Percentiles rank a stretch among this genome's conserved stretches.
These are phyloP conservation scores for Incurvaria masculella DNA, from an alignment of 2,888 invertebrate genomes.

Conservation along the genomic window DNA sequence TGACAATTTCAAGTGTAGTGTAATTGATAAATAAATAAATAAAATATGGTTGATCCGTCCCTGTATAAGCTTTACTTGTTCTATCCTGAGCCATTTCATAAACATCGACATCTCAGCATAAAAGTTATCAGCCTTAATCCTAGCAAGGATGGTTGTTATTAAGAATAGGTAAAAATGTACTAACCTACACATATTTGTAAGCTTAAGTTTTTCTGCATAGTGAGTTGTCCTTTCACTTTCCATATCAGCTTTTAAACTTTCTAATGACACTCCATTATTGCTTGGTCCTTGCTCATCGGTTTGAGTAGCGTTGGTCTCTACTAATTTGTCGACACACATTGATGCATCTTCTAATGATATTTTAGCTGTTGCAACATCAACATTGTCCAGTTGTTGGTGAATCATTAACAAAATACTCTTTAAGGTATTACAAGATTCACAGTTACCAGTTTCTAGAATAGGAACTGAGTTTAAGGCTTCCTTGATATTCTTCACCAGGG, in stretches of 20 bases:
- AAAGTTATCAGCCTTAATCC: no score
- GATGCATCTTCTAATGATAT: not conserved
- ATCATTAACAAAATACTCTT: slow-evolving; percentile 10
- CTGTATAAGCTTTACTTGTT: no score
- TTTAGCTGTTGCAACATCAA: not conserved
- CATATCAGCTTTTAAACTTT: slow-evolving; percentile 15
- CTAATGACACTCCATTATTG: slow-evolving; percentile 6
- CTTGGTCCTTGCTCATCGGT: not conserved
- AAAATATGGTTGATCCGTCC: no score
- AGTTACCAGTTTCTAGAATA: slow-evolving; percentile 1
- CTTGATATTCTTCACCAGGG: no score
- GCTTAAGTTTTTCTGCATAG: slow-evolving; percentile 33
- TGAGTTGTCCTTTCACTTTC: slow-evolving; percentile 24
- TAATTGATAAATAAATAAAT: no score
- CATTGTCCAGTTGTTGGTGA: slow-evolving; percentile 11
- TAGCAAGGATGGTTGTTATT: no score
- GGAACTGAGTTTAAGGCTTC: not conserved
- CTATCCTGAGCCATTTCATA: no score
- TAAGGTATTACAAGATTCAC: slow-evolving; percentile 10
- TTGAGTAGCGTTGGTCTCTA: slow-evolving; percentile 5
- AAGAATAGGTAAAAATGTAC: no score
- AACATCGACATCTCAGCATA: no score
- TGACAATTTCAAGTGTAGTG: no score
- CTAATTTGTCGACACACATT: slow-evolving; percentile 1
- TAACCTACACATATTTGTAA: slow-evolving; percentile 30